Base-by-base conservation (phyloP, 2,888 invertebrate species). In the Elysia crispata region DNA sequence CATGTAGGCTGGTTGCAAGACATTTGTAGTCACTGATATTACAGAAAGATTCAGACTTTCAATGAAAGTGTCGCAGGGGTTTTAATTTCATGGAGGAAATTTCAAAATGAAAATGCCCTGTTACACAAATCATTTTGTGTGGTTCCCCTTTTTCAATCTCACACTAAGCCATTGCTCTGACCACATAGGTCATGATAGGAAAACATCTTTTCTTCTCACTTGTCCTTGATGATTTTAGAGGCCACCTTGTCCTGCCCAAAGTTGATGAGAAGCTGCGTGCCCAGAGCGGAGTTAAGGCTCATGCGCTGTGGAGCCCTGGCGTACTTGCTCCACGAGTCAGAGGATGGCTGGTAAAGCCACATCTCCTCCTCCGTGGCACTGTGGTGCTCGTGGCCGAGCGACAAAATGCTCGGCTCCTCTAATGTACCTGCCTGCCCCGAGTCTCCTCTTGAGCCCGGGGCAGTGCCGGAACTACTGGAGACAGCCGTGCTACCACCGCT, bases 321-420 rank as follows among this genome's bases (percentile, higher is more conserved):
- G 76, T 87, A 89, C 31, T 89, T 86, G 28, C 85, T 84, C 91
- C 91, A 91, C 6, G 86, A 85, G 81, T 91, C 90, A 0, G 83
- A 83, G 74, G 87, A 86, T 0, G 87, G 85, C 75, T 89, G 86
- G 77, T 90, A 91, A 11, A 85, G 82, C 91, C 91, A 92, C 57
- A 92, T 88, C 81, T 91, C 91, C 73, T 91, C 91, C 82, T 92
- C 91, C 0, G 91, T 90, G 5, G 91, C 91, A 57, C 87, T 88
- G 74, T 90, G 88, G 79, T 91, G 91, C 84, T 92, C 91, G 60
- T 91, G 90, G 3, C 91, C 91, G 20, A 91, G 83, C 1, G 91
- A 91, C 25, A 91, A 80, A 72, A 92, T 89, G 82, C 87, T 87
- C 33, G 86, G 86, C 31, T 89, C 86, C 5, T 41, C 41, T 11